phyloP scores from a whole-genome alignment of 2,888 invertebrate genomes.

The Pemphredon lugubris region DNA sequence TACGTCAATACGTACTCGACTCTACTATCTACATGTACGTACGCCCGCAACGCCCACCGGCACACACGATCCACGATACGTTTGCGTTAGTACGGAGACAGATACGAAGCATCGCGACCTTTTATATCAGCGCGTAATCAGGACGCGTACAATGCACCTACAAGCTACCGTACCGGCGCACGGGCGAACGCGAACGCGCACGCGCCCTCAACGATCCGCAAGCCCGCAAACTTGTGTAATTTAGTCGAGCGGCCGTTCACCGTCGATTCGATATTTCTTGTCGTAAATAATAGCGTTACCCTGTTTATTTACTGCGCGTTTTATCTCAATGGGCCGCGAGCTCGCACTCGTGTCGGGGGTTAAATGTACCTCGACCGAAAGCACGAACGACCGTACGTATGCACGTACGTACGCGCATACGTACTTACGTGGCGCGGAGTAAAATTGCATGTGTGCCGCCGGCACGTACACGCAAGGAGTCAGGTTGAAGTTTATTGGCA shows the following conservation, averaged over 20 bases:
- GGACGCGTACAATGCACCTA: no score
- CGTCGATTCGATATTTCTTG: slow-evolving; percentile 43
- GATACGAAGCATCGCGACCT: no score
- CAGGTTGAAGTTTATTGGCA: slow-evolving; percentile 49
- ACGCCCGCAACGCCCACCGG: no score
- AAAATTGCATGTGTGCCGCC: slow-evolving; percentile 18
- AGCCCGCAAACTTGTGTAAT: slow-evolving; percentile 20
- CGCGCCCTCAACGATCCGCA: no score
- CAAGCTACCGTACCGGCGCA: no score
- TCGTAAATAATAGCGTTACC: slow-evolving; percentile 43
- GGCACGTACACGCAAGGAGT: slow-evolving; percentile 46
- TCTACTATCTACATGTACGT: no score
- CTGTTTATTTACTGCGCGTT: slow-evolving; percentile 54
- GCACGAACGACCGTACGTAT: slow-evolving; percentile 43
- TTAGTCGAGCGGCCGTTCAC: slow-evolving; percentile 7
- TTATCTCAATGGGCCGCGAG: slow-evolving; percentile 46
- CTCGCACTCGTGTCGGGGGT: slow-evolving; percentile 21
- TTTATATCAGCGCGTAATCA: no score
- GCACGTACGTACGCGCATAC: no score
- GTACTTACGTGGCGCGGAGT: slow-evolving; percentile 16
- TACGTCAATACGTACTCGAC: no score
- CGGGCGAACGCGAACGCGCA: no score
- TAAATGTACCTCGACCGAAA: slow-evolving; percentile 37
- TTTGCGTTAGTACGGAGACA: no score
- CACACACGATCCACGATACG: no score